These are phyloP conservation scores for Leptinotarsa juncta DNA, from an alignment of 2,888 invertebrate species.

Conservation along the genomic window DNA sequence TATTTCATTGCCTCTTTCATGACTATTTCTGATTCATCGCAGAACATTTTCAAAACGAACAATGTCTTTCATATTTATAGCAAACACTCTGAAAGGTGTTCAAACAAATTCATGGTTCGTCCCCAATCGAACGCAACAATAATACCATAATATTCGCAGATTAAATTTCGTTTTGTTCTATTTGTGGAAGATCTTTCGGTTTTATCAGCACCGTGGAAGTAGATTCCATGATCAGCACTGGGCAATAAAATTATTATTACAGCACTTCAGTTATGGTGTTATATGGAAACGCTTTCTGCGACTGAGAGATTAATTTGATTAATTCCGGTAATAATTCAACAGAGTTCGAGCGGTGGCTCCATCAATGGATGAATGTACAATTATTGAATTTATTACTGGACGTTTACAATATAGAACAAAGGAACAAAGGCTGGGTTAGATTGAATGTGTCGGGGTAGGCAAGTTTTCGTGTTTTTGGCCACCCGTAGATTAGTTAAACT, in stretches of 20 bases:
- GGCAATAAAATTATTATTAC: slow-evolving; percentile 18
- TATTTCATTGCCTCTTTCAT: no score
- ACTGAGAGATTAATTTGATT: slow-evolving; percentile 14
- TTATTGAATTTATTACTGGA: slow-evolving; percentile 37
- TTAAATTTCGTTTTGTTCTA: slow-evolving; percentile 7
- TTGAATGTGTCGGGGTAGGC: slow-evolving; percentile 7
- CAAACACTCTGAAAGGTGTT: background rate
- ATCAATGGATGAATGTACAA: slow-evolving; percentile 35
- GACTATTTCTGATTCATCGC: background rate
- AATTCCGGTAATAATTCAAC: slow-evolving; percentile 29
- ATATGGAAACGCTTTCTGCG: slow-evolving; percentile 15
- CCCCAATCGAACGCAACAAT: background rate
- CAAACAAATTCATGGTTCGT: background rate
- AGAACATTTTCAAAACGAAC: background rate
- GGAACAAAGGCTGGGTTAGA: slow-evolving; percentile 11
- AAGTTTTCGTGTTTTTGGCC: background rate
- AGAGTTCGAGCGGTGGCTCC: slow-evolving; percentile 37
- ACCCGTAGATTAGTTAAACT: background rate
- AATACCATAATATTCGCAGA: background rate
- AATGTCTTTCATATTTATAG: background rate
- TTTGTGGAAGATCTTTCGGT: slow-evolving; percentile 4
- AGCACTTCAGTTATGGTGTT: slow-evolving; percentile 14
- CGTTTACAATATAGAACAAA: slow-evolving; percentile 6
- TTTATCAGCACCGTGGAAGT: background rate
- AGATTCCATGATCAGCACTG: background rate